phyloP scores from a whole-genome alignment of 2,888 invertebrate genomes.

The Tuberolachnus salignus region DNA sequence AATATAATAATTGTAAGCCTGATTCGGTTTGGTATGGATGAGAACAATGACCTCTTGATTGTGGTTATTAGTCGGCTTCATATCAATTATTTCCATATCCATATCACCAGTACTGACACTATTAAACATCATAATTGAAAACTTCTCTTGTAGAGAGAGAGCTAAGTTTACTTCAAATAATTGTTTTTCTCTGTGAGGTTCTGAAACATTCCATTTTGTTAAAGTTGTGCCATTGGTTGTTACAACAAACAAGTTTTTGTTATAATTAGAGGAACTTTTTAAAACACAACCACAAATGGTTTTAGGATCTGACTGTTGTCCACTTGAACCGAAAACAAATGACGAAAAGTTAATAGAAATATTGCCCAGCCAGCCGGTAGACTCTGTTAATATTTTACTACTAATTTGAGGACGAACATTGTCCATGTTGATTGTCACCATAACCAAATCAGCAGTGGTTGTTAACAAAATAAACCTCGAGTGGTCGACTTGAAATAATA shows the following conservation, averaged over 20 bases:
- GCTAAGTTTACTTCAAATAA: constrained; percentile 50
- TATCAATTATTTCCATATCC: constrained; percentile 55
- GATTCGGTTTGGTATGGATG: constrained; percentile 45
- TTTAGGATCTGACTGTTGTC: constrained; percentile 46
- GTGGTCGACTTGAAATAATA: constrained; percentile 71
- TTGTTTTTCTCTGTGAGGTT: constrained; percentile 43
- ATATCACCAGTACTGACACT: constrained; percentile 52
- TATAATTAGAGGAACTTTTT: constrained; percentile 24
- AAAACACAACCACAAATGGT: constrained; percentile 46
- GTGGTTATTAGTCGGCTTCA: constrained; percentile 46
- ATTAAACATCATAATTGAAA: constrained; percentile 55
- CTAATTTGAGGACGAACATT: constrained; percentile 74
- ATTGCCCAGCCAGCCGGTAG: constrained; percentile 85
- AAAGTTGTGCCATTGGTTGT: constrained; percentile 50
- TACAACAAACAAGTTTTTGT: constrained; percentile 28
- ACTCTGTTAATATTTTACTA: constrained; percentile 74
- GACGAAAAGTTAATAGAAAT: constrained; percentile 81
- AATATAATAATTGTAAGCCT: constrained; percentile 49
- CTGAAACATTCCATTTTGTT: constrained; percentile 51
- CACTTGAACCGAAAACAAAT: constrained; percentile 73
- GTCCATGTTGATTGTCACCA: constrained; percentile 67
- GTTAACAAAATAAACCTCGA: constrained; percentile 85
- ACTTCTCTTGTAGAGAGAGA: constrained; percentile 47
- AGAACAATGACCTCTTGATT: constrained; percentile 47
- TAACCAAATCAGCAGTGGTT: constrained; percentile 80